Conservation (phyloP, 1,140 invertebrate genomes). For the Calephelis nemesis region DNA sequence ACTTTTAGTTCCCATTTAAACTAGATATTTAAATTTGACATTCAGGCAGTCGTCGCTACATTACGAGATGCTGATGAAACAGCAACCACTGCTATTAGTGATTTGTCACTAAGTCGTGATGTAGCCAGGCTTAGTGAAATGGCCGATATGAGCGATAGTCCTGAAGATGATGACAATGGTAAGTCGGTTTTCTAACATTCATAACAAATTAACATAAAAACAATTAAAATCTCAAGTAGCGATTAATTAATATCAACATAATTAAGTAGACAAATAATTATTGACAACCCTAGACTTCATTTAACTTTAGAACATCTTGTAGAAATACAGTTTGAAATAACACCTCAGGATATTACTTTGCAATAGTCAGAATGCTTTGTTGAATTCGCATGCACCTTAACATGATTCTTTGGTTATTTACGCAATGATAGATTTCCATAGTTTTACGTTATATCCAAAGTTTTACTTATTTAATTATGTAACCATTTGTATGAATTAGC, state of each 20-base stretch:
- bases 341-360: neutral
- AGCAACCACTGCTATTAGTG: slow-evolving; percentile 80
- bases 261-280: neutral
- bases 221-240: neutral
- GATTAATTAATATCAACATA: neutral
- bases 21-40: neutral
- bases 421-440: neutral
- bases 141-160: slow-evolving; percentile 82
- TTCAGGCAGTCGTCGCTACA: slow-evolving; percentile 82
- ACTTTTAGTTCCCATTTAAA: neutral
- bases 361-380: neutral
- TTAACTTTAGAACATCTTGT: neutral
- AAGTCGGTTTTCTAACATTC: slow-evolving; percentile 42
- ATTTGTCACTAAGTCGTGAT: slow-evolving; percentile 81
- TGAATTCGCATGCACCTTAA: neutral
- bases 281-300: neutral
- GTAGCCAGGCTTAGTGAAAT: slow-evolving; percentile 83
- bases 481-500: slow-evolving; percentile 32
- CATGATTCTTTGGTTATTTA: neutral
- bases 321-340: neutral
- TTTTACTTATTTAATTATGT: slow-evolving; percentile 12
- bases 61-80: slow-evolving; percentile 82
- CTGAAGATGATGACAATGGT: slow-evolving; percentile 85
- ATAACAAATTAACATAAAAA: slow-evolving; percentile 1
- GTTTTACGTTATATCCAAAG: neutral